Conservation (phyloP, 2,797 vertebrate species). For the Lerista edwardsae region DNA sequence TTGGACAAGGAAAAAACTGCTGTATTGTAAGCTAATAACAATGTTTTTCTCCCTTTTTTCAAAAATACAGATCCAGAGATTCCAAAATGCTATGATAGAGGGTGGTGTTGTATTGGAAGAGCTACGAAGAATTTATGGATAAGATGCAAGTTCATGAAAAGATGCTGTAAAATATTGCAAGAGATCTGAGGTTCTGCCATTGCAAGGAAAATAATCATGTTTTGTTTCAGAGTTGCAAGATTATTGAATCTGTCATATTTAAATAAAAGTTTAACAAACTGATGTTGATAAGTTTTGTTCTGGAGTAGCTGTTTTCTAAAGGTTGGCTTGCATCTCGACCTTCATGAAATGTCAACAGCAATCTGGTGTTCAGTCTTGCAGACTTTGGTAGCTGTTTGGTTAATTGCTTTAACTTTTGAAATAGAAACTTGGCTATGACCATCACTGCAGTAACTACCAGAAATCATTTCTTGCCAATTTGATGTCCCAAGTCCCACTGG, state of each 20-base stretch:
- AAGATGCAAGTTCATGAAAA: constrained; percentile 1
- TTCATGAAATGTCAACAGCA: neutral
- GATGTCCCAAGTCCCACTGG: neutral
- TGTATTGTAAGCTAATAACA: neutral
- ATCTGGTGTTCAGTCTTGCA: neutral
- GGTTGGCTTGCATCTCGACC: neutral
- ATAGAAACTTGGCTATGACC: neutral
- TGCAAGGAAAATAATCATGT: neutral
- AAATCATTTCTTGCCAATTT: neutral
- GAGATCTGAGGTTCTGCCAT: neutral
- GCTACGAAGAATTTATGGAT: constrained; percentile 83
- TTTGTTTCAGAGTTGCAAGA: neutral
- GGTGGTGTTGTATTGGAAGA: constrained; percentile 87
- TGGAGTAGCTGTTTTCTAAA: neutral
- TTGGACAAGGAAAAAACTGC: neutral
- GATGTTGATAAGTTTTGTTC: neutral
- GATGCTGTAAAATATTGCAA: neutral
- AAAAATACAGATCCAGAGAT: constrained; percentile 82
- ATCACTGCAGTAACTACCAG: neutral
- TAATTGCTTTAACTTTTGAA: neutral
- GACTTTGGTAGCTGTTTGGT: neutral
- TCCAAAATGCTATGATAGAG: constrained; percentile 85
- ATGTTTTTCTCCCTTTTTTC: constrained; percentile 26
- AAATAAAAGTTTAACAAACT: constrained; percentile 49
- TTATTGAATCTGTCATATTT: neutral